Conservation (phyloP, 2,888 invertebrate species). For the Microplitis manilae region DNA sequence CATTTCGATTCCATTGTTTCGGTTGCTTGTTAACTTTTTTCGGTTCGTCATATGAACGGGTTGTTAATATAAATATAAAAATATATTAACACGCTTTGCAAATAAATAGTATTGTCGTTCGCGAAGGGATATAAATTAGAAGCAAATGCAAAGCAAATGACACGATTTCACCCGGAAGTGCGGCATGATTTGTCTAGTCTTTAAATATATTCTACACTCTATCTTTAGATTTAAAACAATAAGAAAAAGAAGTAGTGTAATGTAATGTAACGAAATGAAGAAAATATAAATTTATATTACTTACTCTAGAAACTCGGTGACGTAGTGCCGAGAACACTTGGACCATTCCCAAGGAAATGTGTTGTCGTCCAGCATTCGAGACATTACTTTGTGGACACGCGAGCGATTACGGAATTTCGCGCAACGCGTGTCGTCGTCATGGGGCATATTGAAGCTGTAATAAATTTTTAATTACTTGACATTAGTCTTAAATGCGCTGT, state of each 20-base stretch:
- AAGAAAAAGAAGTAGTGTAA: not conserved
- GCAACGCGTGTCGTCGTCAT: constrained; percentile 86
- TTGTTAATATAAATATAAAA: not conserved
- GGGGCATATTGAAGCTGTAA: constrained; percentile 84
- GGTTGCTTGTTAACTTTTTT: not conserved
- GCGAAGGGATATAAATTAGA: not conserved
- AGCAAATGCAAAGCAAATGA: not conserved
- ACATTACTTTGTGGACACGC: constrained; percentile 83
- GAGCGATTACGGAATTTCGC: constrained; percentile 73
- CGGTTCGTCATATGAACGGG: not conserved
- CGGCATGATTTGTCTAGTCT: constrained; percentile 12
- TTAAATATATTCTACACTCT: constrained; percentile 3
- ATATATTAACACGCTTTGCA: not conserved
- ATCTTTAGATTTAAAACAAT: constrained; percentile 21
- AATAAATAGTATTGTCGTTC: not conserved
- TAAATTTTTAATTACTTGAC: too few species aligned
- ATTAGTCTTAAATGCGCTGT: too few species aligned
- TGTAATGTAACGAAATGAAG: not conserved
- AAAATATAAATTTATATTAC: constrained; percentile 63
- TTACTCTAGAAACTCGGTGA: constrained; percentile 87
- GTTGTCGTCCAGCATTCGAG: constrained; percentile 84
- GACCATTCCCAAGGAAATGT: constrained; percentile 94
- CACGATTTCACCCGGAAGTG: constrained; percentile 22
- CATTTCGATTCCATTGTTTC: too few species aligned
- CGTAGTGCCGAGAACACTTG: constrained; percentile 82